phyloP scores from a whole-genome alignment of 2,888 invertebrate genomes.

The Anthrax anthrax region DNA sequence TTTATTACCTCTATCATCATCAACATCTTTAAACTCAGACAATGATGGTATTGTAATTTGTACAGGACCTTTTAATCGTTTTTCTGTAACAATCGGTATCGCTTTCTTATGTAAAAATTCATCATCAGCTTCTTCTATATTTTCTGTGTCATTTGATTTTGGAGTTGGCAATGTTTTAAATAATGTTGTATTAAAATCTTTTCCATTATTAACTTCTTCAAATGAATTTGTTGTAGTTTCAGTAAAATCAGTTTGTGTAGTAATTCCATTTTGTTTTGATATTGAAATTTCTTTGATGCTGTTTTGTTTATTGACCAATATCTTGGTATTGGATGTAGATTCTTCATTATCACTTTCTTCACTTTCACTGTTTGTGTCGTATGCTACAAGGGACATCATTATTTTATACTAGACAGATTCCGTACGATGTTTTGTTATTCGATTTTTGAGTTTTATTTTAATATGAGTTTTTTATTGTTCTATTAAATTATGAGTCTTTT shows the following conservation, averaged over 20 bases:
- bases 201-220: background rate
- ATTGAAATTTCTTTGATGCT: background rate
- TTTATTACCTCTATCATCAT: slow-evolving; percentile 12
- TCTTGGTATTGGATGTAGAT: slow-evolving; percentile 14
- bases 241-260: too few relatives aligned
- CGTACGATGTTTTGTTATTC: too few relatives aligned
- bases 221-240: background rate
- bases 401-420: too few relatives aligned
- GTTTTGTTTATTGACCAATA: background rate
- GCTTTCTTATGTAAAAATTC: slow-evolving; percentile 48
- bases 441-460: too few relatives aligned
- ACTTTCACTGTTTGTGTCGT: slow-evolving; percentile 38
- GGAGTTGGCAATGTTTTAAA: slow-evolving; percentile 29
- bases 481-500: too few relatives aligned
- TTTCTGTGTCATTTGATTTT: slow-evolving; percentile 8
- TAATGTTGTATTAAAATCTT: slow-evolving; percentile 2
- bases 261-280: slow-evolving; percentile 17
- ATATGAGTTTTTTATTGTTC: too few relatives aligned
- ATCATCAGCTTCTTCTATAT: slow-evolving; percentile 43
- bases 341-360: slow-evolving; percentile 25
- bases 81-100: slow-evolving; percentile 21
- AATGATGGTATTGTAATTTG: slow-evolving; percentile 56
- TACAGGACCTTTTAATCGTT: slow-evolving; percentile 34
- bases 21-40: slow-evolving; percentile 35
- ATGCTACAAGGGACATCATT: slow-evolving; percentile 48